Conservation (phyloP, 2,797 vertebrate species). For the Potorous gilbertii region DNA sequence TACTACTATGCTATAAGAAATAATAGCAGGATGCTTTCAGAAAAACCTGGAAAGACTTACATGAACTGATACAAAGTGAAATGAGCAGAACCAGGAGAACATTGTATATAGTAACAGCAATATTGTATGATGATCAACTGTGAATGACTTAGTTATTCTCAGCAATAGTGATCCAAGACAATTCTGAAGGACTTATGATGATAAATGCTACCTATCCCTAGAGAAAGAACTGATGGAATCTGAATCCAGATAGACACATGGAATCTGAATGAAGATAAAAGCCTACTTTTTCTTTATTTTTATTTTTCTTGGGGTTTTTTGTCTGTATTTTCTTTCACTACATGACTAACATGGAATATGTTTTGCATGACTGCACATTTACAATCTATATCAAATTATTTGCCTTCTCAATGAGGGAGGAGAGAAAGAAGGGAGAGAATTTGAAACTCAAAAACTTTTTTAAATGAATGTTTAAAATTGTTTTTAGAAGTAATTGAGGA, state of each 20-base stretch:
- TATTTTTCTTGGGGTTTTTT: background rate
- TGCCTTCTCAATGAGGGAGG: background rate
- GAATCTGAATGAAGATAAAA: background rate
- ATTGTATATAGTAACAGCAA: background rate
- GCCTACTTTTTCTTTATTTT: background rate
- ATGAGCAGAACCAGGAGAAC: background rate
- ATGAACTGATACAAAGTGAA: background rate
- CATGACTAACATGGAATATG: background rate
- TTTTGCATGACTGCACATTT: background rate
- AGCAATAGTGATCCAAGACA: background rate
- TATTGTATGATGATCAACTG: background rate
- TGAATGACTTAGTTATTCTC: background rate
- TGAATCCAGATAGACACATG: background rate
- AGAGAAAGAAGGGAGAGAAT: background rate
- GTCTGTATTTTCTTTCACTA: background rate
- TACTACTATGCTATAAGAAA: background rate
- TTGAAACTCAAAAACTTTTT: background rate
- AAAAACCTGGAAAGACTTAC: background rate
- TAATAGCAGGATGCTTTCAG: background rate
- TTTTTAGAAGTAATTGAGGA: background rate
- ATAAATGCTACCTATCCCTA: background rate
- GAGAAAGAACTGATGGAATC: background rate
- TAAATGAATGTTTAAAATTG: background rate
- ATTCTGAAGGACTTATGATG: background rate
- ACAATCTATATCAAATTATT: background rate